These are phyloP conservation scores for Calidris pygmaea DNA, from an alignment of 2,113 vertebrate species.

Conservation along the genomic window DNA sequence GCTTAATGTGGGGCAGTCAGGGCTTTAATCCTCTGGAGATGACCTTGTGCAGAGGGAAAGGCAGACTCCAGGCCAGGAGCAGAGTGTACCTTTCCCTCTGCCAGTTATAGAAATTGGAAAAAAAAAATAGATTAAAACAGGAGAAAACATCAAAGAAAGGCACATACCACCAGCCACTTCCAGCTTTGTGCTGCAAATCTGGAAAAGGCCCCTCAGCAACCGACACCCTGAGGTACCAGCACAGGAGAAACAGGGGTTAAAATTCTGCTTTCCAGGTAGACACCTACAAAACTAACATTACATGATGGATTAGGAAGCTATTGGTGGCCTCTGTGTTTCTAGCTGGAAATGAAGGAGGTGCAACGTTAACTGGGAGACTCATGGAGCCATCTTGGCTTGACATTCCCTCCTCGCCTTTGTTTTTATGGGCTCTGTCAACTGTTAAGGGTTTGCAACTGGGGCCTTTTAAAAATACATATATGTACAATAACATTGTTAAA, in stretches of 20 bases:
- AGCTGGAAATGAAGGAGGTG: not conserved
- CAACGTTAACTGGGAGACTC: not conserved
- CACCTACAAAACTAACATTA: not conserved
- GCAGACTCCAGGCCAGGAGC: not conserved
- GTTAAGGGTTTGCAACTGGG: not conserved
- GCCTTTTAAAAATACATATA: not conserved
- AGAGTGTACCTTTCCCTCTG: not conserved
- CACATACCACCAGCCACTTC: not conserved
- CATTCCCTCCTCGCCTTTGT: no score
- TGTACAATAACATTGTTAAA: not conserved
- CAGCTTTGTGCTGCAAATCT: not conserved
- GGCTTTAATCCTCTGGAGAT: not conserved
- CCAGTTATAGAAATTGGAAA: accelerated
- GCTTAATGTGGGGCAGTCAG: not conserved
- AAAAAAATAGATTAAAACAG: not conserved
- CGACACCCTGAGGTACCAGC: not conserved
- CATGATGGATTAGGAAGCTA: not conserved
- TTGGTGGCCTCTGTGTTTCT: not conserved
- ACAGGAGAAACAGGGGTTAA: not conserved
- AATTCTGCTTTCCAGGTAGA: not conserved
- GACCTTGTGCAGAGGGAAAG: not conserved
- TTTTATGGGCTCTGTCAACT: not conserved
- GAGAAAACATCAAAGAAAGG: not conserved
- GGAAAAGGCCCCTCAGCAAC: not conserved
- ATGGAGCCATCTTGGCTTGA: not conserved